Evolutionary conservation across 1,140 invertebrate species (phyloP), one percentile per base, ranked within the genome.

Genomic region (Dendrolimus punctatus): DNA sequence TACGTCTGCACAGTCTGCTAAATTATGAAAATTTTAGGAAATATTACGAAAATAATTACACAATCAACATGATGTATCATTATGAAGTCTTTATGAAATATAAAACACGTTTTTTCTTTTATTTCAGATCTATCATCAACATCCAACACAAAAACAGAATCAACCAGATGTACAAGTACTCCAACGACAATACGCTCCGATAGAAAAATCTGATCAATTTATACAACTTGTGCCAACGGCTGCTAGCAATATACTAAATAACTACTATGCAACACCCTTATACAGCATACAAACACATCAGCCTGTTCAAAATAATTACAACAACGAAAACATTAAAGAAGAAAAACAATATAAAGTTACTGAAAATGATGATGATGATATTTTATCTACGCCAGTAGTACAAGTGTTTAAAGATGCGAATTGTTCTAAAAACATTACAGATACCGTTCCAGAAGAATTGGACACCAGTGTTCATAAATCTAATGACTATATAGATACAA

Each of bases 351-450:
- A 62, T 6, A 57, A 49, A 52, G 59, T 60, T 66, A 61, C 64
- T 60, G 39, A 44, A 9, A 54, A 61, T 66, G 66, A 64, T 50
- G 60, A 47, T 8, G 39, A 44, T 39, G 44, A n/a, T n/a, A n/a
- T 38, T 40, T 58, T 63, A 56, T 55, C 56, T 5, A 47, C 51
- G 40, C 63, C 75, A 40, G 58, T 80, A 39, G 71, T 83, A 5
- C 68, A 71, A 62, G 77, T 85, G 3, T 84, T 82, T 51, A 84
- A 82, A 63, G 58, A 82, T 55, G 67, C 70, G 23, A 79, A 82
- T 47, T 85, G 80, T 47, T 55, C 67, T 5, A 66, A 71, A 8
- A 58, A 67, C 9, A 41, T 1, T 5, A 41, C 40, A 44, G 42
- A 70, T 53, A 54, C 56, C 9, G 23, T 36, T 41, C 41, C 65